phyloP scores from a whole-genome alignment of 1,140 invertebrate genomes.

The Leptinotarsa defecta region DNA sequence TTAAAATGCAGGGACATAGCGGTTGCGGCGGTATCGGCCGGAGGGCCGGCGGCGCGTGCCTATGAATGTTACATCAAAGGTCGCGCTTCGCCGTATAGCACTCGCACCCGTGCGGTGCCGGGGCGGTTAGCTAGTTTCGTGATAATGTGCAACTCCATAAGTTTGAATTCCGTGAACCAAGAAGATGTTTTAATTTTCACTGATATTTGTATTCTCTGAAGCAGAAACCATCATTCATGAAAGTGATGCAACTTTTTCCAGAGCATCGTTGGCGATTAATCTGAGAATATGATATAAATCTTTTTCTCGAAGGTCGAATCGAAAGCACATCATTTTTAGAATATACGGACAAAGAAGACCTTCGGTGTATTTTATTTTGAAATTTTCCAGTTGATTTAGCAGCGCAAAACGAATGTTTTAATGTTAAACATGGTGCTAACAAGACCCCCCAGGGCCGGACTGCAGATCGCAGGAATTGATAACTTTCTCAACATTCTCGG shows the following conservation, averaged over 20 bases:
- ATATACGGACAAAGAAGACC: conserved; percentile 20
- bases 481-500: conserved; percentile 22
- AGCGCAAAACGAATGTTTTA: conserved; percentile 28
- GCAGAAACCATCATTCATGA: background rate
- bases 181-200: background rate
- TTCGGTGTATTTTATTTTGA: conserved; percentile 25
- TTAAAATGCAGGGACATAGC: too few species aligned
- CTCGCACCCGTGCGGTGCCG: too few species aligned
- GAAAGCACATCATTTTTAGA: conserved; percentile 15
- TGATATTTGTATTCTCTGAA: background rate
- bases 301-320: conserved; percentile 12
- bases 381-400: conserved; percentile 30
- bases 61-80: too few species aligned
- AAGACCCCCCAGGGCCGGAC: conserved; percentile 28
- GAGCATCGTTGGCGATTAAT: background rate
- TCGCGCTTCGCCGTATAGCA: too few species aligned
- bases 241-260: too few species aligned
- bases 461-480: conserved; percentile 26
- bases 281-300: conserved; percentile 10
- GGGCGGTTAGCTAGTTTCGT: background rate
- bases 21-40: too few species aligned
- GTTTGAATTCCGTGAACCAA: background rate
- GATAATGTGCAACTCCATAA: background rate
- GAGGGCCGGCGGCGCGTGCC: too few species aligned
- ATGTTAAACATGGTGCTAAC: conserved; percentile 29